Evolutionary conservation across 1,140 invertebrate species (phyloP).

Genomic region (Solen grandis): DNA sequence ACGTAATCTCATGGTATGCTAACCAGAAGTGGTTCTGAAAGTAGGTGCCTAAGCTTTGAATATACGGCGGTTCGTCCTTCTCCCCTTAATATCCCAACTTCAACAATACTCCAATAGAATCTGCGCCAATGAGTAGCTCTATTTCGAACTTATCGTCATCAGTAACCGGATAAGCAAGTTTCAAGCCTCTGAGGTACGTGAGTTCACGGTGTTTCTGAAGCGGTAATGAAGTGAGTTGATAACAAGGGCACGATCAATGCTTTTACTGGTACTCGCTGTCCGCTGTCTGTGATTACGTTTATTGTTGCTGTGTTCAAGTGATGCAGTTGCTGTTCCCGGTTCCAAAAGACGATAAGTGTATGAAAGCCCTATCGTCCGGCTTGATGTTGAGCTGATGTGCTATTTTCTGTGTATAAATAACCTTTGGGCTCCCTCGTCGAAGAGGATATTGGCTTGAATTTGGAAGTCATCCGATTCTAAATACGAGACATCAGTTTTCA

Average conservation of each 20-base stretch:
- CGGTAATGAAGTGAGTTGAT: background rate
- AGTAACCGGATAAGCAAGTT: conserved; percentile 15
- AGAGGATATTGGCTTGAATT: background rate
- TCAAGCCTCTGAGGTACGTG: conserved; percentile 1
- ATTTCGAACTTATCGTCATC: conserved; percentile 12
- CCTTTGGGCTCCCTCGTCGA: conserved; percentile 6
- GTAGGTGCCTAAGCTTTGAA: background rate
- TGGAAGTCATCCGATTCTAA: too few relatives aligned
- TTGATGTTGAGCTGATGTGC: background rate
- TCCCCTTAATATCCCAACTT: background rate
- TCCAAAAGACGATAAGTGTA: conserved; percentile 16
- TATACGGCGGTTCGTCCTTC: background rate
- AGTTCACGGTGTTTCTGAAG: background rate
- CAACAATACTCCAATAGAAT: conserved; percentile 16
- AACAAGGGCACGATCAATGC: conserved; percentile 1
- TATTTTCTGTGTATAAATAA: conserved; percentile 15
- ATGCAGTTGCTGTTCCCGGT: background rate
- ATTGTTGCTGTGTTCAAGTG: background rate
- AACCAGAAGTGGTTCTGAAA: background rate
- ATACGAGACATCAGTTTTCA: too few relatives aligned
- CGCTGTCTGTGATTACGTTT: background rate
- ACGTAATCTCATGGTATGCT: too few relatives aligned
- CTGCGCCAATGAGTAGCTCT: conserved; percentile 10
- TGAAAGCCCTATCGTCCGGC: background rate
- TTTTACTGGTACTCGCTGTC: background rate